Percentiles rank a stretch among this genome's conserved stretches.
phyloP scores from a whole-genome alignment of 2,888 invertebrate genomes.

The Melanotus villosus region DNA sequence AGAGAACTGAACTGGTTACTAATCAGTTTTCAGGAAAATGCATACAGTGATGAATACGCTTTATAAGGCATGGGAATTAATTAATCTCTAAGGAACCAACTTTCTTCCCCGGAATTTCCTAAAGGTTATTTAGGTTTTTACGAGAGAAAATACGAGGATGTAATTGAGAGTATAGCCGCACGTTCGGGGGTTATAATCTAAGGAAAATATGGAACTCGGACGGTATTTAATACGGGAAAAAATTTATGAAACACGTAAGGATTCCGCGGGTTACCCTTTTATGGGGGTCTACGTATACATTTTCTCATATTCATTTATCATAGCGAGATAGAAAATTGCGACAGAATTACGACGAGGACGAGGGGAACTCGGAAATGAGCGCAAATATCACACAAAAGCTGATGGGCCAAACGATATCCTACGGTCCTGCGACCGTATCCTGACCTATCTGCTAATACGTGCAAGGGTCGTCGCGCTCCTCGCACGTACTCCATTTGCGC shows the following conservation, averaged over 20 bases:
- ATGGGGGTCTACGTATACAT: constrained; percentile 30
- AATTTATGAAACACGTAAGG: constrained; percentile 36
- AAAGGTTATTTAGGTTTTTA: no score
- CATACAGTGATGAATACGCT: background rate
- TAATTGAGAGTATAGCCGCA: background rate
- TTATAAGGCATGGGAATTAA: background rate
- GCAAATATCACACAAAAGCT: constrained; percentile 38
- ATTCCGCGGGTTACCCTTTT: constrained; percentile 25
- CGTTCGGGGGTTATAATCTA: constrained; percentile 16
- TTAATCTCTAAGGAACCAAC: no score
- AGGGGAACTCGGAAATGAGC: constrained; percentile 32
- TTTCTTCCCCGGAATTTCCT: no score
- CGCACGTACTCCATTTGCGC: constrained; percentile 55
- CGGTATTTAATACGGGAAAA: constrained; percentile 25
- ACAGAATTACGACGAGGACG: constrained; percentile 37
- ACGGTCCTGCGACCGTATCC: constrained; percentile 35
- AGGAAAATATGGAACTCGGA: constrained; percentile 8
- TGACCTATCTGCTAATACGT: constrained; percentile 50
- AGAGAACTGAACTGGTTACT: constrained; percentile 8
- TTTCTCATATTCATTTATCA: constrained; percentile 39
- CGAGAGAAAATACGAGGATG: background rate
- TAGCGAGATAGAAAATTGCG: constrained; percentile 31
- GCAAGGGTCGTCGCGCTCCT: constrained; percentile 52
- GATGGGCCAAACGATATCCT: constrained; percentile 36
- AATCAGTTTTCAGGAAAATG: background rate